These are phyloP conservation scores for Potamarius usumacintae DNA, from an alignment of 2,113 vertebrate species.

Conservation along the genomic window DNA sequence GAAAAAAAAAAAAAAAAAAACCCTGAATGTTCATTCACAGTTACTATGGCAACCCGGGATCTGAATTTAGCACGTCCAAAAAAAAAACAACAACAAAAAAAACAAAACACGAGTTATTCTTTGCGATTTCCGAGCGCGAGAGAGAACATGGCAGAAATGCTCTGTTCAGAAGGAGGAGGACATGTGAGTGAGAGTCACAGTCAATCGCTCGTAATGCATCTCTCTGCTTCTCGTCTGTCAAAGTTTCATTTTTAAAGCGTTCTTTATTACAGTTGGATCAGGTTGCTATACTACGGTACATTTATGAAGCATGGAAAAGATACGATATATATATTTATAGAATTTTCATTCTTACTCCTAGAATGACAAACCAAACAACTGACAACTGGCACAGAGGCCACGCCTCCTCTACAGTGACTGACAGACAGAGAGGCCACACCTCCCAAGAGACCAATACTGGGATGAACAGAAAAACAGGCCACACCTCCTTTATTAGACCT, in stretches of 20 bases:
- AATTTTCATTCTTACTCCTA: neutral
- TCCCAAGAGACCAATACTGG: neutral
- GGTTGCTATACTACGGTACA: neutral
- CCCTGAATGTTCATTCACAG: constrained; percentile 54
- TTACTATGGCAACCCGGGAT: constrained; percentile 56
- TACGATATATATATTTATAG: neutral
- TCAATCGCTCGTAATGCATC: constrained; percentile 7
- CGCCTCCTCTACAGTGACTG: neutral
- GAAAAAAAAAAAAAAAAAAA: constrained; percentile 33
- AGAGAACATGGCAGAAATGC: constrained; percentile 48
- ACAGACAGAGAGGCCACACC: neutral
- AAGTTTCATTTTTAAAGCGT: neutral
- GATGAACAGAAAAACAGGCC: neutral
- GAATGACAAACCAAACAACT: neutral
- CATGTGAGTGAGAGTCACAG: constrained; percentile 43
- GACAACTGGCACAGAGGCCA: neutral
- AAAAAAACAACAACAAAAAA: neutral
- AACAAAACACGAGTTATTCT: constrained; percentile 50
- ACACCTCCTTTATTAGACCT: neutral
- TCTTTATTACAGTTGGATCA: constrained; percentile 6
- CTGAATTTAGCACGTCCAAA: constrained; percentile 50
- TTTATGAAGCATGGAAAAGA: neutral
- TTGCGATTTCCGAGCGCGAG: constrained; percentile 42
- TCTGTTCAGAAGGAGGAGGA: constrained; percentile 43
- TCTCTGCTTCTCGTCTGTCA: constrained; percentile 6